Evolutionary conservation across 2,797 vertebrate genomes (phyloP), one percentile per base, ranked within the genome.

Genomic region (Clarias fuscus): DNA sequence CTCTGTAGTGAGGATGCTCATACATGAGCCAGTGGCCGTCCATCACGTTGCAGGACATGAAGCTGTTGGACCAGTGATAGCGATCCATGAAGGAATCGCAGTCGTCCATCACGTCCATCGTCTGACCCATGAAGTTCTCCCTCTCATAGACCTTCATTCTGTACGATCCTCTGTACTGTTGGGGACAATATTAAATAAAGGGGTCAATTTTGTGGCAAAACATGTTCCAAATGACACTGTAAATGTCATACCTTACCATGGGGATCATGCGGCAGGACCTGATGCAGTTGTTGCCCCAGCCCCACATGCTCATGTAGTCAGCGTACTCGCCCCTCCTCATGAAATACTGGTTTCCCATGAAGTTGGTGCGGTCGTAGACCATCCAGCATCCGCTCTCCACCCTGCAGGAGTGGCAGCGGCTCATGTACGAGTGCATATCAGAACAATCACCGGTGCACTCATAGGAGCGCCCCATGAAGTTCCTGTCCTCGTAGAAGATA

Each of bases 11-110:
- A 85, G 94, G 71, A 72, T 93, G 91, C 88, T 94, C 93, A 59
- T 91, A 93, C 93, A 94, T 91, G 88, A 94, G 92, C 94, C 94
- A 94, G 92, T 93, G 91, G 22, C 87, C 93, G 1, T 93, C 93
- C 92, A 92, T 92, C 88, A 94, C 93, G 85, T 93, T 13, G 88
- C 91, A 91, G 90, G 94, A 94, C 70, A 86, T 75, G 84, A 87
- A 90, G 40, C 89, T 53, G 17, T 85, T n/a, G n/a, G 82, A 84
- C 88, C 88, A 89, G 37, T 15, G 86, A 79, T 89, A 90, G 8
- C 87, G 89, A 7, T 91, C 90, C 85, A 85, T 88, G 78, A 89
- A 83, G 76, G 10, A 85, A 71, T 90, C 89, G 67, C 91, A 91
- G 67, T 91, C 85, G 43, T 43, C 43, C 43, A 43, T 43, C 43